These are phyloP conservation scores for Parauchenoglanis ngamensis DNA, from an alignment of 2,797 vertebrate genomes.

Conservation along the genomic window DNA sequence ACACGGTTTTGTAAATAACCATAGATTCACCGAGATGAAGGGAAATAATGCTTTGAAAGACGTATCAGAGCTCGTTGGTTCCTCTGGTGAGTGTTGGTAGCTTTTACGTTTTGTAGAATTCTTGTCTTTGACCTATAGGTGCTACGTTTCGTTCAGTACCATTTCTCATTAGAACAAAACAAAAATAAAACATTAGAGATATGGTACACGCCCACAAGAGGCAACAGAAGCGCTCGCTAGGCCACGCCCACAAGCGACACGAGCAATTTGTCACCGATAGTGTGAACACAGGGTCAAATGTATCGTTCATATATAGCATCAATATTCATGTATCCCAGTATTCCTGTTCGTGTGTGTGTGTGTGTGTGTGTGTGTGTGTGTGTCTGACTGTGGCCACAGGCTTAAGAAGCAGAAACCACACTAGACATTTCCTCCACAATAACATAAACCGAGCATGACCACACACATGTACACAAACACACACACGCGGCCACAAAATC, in stretches of 20 bases:
- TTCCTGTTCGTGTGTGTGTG: neutral
- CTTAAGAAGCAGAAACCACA: constrained; percentile 45
- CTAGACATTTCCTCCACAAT: constrained; percentile 52
- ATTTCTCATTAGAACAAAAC: neutral
- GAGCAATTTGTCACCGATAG: neutral
- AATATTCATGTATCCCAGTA: neutral
- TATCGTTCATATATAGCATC: neutral
- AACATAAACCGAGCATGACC: constrained; percentile 58
- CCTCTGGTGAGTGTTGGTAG: neutral
- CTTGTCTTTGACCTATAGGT: no score
- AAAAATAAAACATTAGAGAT: no score
- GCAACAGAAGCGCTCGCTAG: neutral
- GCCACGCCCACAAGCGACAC: neutral
- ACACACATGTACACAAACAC: constrained; percentile 54
- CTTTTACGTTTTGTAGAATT: neutral
- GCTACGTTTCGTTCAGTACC: neutral
- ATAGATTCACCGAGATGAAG: neutral
- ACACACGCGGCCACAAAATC: constrained; percentile 43
- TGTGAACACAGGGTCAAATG: no score
- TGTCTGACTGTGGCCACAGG: constrained; percentile 1
- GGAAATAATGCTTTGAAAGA: no score
- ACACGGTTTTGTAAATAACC: neutral
- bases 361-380: constrained; percentile 43
- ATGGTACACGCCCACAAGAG: neutral
- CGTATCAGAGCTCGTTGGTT: neutral